phyloP scores from a whole-genome alignment of 1,140 invertebrate species.

The Spodoptera litura region DNA sequence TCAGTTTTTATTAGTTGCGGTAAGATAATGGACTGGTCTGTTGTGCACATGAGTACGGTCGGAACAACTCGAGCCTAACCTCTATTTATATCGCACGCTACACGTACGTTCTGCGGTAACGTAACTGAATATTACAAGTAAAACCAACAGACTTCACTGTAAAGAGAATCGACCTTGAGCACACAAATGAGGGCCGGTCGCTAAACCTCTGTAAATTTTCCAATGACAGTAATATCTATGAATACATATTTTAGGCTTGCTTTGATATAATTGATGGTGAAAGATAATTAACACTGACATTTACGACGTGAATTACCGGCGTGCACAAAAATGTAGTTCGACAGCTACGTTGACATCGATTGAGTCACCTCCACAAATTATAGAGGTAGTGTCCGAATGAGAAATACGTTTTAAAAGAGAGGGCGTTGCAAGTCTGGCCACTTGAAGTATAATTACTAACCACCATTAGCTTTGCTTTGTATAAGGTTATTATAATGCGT shows the following conservation, averaged over 20 bases:
- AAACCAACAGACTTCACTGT: conserved; percentile 67
- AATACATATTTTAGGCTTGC: too few relatives aligned
- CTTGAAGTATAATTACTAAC: neutral
- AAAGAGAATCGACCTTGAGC: conserved; percentile 65
- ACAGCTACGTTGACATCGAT: conserved; percentile 25
- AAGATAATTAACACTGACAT: too few relatives aligned
- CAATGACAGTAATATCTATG: neutral
- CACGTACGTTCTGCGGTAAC: conserved; percentile 69
- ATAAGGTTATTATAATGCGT: neutral
- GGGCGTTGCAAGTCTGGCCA: neutral
- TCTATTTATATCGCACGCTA: conserved; percentile 77
- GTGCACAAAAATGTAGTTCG: neutral
- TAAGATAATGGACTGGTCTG: conserved; percentile 81
- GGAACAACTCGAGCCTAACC: conserved; percentile 71
- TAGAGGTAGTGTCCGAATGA: neutral
- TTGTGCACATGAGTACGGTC: conserved; percentile 69
- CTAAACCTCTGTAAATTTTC: conserved; percentile 46
- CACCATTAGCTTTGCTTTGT: neutral
- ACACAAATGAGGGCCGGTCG: conserved; percentile 58
- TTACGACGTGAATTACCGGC: conserved; percentile 10
- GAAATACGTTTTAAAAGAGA: conserved; percentile 2
- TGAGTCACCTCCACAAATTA: conserved; percentile 1
- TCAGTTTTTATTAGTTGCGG: conserved; percentile 77
- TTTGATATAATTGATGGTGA: too few relatives aligned
- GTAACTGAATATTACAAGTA: conserved; percentile 79